Base-by-base conservation (phyloP, 1,140 invertebrate genomes). In the Drosophila pandora region DNA sequence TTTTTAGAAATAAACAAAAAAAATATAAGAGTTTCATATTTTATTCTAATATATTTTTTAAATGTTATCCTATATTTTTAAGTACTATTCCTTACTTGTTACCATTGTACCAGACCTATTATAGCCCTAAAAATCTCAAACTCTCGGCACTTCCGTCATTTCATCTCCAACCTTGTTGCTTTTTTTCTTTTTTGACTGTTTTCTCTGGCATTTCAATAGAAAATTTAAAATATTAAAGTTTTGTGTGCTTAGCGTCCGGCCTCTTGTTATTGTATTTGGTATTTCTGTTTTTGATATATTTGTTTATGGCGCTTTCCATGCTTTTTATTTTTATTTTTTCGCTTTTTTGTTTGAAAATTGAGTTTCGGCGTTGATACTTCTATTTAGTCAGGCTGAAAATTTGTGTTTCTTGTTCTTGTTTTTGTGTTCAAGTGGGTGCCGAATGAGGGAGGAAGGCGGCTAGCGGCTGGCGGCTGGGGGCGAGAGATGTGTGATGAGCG, bases 311-410 rank as follows among this genome's bases (percentile, higher is more conserved):
- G 60, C 43, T 39, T 17, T 17, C 22, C 54, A 37, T 37, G 34
- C 34, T 37, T 37, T 32, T 47, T 48, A 53, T 43, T 22, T 68
- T 79, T 69, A 70, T 81, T 63, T 70, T 43, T 43, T 43, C 1
- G 17, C 17, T 17, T 13, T 21, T 21, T 43, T 82, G 59, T 87
- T 87, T 87, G 72, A 50, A 87, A 85, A 85, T 85, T 87, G 74
- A 85, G 82, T 85, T 87, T 78, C 49, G 60, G 57, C 67, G 82
- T 67, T 85, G 64, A 81, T 87, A 78, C 82, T 78, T 84, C 78
- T 76, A 83, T 84, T 84, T 79, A 77, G 82, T 61, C 57, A 71
- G 67, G 55, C 55, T 28, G 45, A 71, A 71, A 59, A 71, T 59
- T 50, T 37, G 17, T 25, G 6, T 43, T 47, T 30, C 28, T 45